Evolutionary conservation across 2,113 vertebrate species (phyloP).

Genomic region (Melospiza melodia): DNA sequence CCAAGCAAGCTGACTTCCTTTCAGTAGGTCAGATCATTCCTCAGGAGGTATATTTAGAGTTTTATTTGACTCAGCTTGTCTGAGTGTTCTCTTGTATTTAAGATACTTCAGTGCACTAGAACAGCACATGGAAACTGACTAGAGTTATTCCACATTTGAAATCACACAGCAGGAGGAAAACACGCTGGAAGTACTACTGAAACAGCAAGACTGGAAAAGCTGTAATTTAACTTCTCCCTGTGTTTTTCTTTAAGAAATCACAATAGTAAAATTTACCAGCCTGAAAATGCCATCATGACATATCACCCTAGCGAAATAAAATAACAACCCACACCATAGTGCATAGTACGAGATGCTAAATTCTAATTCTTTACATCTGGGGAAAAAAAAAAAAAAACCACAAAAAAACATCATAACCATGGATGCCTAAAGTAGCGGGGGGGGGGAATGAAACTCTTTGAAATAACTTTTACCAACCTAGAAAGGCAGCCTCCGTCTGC

Average conservation of each 20-base stretch:
- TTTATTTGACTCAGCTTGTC: background rate
- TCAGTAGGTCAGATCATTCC: background rate
- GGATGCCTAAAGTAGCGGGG: accelerated
- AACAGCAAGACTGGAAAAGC: background rate
- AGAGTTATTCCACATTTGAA: background rate
- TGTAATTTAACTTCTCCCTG: accelerated
- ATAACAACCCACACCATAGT: background rate
- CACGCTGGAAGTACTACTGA: background rate
- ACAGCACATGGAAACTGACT: background rate
- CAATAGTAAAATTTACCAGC: background rate
- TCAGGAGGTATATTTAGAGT: background rate
- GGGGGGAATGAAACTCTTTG: accelerated
- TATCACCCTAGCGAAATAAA: background rate
- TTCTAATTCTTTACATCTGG: background rate
- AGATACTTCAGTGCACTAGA: background rate
- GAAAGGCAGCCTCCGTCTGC: background rate
- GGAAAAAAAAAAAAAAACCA: background rate
- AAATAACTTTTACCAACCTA: background rate
- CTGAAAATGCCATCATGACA: background rate
- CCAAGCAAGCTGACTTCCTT: background rate
- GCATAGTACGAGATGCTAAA: background rate
- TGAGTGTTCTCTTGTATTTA: background rate
- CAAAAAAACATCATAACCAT: background rate
- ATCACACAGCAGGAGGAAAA: background rate
- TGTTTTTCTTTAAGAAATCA: background rate